phyloP scores from a whole-genome alignment of 2,113 vertebrate genomes.

The Cyprinodon variegatus region DNA sequence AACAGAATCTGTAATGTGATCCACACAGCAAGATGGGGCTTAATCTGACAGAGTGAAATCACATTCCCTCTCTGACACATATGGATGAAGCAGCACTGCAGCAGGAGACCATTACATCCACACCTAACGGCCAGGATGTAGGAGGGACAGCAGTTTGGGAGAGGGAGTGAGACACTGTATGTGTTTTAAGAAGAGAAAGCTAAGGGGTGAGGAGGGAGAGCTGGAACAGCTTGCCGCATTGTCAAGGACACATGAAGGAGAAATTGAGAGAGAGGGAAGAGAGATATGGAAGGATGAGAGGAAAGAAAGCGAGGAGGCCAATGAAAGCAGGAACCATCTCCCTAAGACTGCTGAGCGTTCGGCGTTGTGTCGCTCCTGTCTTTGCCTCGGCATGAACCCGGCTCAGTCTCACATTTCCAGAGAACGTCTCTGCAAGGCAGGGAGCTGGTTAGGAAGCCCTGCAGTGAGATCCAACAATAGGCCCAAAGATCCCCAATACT shows the following conservation, averaged over 20 bases:
- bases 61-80: constrained; percentile 22
- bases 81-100: constrained; percentile 65
- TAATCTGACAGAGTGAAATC: constrained; percentile 25
- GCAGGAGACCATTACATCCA: constrained; percentile 63
- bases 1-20: constrained; percentile 54
- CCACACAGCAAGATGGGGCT: constrained; percentile 26
- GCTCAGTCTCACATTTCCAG: constrained; percentile 55
- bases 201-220: constrained; percentile 67
- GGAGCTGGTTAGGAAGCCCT: constrained; percentile 34
- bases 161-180: constrained; percentile 31
- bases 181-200: not conserved
- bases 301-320: constrained; percentile 51
- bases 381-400: constrained; percentile 46
- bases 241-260: constrained; percentile 86
- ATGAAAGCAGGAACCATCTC: constrained; percentile 48
- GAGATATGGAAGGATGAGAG: constrained; percentile 37
- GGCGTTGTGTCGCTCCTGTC: constrained; percentile 39
- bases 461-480: constrained; percentile 27
- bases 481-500: too few species aligned
- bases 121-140: constrained; percentile 42
- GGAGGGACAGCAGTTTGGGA: constrained; percentile 34
- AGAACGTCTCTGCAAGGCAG: constrained; percentile 30
- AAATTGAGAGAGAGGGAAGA: constrained; percentile 73
- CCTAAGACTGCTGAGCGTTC: constrained; percentile 73
- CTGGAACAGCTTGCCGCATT: constrained; percentile 84